Conservation (phyloP, 2,888 invertebrate species). For the Eupithecia dodoneata region DNA sequence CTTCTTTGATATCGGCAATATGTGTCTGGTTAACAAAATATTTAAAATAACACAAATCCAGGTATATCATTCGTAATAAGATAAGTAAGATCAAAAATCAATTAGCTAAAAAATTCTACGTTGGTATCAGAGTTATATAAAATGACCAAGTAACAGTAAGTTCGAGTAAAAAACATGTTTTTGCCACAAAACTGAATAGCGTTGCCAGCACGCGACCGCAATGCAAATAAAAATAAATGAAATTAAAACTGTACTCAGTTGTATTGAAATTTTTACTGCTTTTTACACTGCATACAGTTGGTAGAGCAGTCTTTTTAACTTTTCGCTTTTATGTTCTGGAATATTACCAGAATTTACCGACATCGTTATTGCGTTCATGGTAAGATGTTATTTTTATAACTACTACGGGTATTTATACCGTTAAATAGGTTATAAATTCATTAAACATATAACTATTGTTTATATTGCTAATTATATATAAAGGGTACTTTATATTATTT, state of each 20-base stretch:
- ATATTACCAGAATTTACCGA: background rate
- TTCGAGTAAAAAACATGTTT: constrained; percentile 22
- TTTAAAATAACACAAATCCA: no score
- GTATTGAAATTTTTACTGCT: constrained; percentile 9
- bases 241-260: constrained; percentile 9
- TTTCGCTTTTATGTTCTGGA: background rate
- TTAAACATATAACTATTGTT: no score
- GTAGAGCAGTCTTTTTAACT: background rate
- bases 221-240: constrained; percentile 23
- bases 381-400: background rate
- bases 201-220: constrained; percentile 29
- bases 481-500: no score
- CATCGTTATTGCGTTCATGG: background rate
- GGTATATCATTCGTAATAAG: no score
- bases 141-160: constrained; percentile 15
- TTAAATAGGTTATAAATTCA: no score
- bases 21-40: no score
- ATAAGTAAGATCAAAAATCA: no score
- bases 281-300: constrained; percentile 1
- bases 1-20: no score
- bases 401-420: no score
- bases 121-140: background rate
- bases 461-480: no score
- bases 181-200: constrained; percentile 23
- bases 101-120: background rate